phyloP scores from a whole-genome alignment of 2,888 invertebrate genomes.

The Sphecodes monilicornis region DNA sequence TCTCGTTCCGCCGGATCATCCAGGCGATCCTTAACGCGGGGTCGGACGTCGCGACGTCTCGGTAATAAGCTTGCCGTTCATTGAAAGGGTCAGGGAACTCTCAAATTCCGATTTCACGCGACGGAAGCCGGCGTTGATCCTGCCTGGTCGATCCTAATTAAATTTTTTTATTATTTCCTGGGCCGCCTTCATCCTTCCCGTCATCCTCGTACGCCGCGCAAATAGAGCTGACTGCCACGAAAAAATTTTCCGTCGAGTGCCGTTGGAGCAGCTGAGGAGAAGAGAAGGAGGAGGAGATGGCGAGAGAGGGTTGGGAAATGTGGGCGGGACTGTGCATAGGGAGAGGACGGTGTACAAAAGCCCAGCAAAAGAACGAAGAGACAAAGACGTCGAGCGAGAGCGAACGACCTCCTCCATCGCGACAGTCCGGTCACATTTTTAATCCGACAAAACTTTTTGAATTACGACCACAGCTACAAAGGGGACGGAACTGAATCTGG shows the following conservation, averaged over 20 bases:
- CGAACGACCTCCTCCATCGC: conserved; percentile 44
- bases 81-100: background rate
- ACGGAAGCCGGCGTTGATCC: background rate
- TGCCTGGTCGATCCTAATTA: conserved; percentile 5
- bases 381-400: conserved; percentile 51
- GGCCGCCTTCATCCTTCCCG: background rate
- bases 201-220: background rate
- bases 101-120: background rate
- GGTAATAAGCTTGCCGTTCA: background rate
- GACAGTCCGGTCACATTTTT: conserved; percentile 77
- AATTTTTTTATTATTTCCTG: conserved; percentile 26
- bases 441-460: conserved; percentile 80
- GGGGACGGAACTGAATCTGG: conserved; percentile 25
- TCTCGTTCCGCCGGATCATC: conserved; percentile 1
- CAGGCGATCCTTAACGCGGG: background rate
- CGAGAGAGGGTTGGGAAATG: background rate
- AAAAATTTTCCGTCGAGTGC: conserved; percentile 12
- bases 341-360: conserved; percentile 21
- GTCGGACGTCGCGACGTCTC: background rate
- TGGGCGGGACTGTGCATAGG: background rate
- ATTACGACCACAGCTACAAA: conserved; percentile 71
- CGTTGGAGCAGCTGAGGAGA: conserved; percentile 11
- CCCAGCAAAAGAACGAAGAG: conserved; percentile 28
- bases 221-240: conserved; percentile 31
- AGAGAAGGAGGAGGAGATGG: background rate